Conservation (phyloP, 2,113 vertebrate species). For the Mellivora capensis region DNA sequence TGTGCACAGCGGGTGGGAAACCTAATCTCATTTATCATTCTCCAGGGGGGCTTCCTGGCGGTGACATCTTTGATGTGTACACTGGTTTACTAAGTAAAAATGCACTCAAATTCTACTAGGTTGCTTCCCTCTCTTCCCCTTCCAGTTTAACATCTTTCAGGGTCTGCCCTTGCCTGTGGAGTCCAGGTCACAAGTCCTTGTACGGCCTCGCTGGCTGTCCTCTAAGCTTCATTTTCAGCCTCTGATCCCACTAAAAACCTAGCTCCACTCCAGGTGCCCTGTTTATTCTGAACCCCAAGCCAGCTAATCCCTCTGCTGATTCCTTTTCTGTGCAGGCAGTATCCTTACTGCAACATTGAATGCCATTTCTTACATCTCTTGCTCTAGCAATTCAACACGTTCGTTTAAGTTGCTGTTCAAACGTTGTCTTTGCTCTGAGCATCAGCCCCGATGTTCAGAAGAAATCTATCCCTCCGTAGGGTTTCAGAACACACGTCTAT, state of each 20-base stretch:
- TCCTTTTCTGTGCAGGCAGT: background rate
- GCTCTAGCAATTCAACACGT: background rate
- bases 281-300: background rate
- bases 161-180: background rate
- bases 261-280: accelerated
- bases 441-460: background rate
- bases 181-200: background rate
- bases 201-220: background rate
- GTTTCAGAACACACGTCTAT: background rate
- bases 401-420: background rate
- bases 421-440: background rate
- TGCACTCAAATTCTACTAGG: background rate
- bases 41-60: background rate
- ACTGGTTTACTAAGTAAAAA: background rate
- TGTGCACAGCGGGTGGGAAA: background rate
- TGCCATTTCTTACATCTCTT: background rate
- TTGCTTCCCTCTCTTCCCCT: background rate
- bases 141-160: background rate
- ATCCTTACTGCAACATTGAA: background rate
- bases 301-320: background rate
- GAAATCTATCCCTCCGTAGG: background rate
- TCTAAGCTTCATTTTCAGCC: background rate
- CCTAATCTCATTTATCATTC: background rate
- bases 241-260: background rate
- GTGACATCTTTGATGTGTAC: background rate